A percentile compares a stretch with the other conserved stretches of the same genome.
Evolutionary conservation across 2,113 vertebrate genomes (phyloP).

Genomic region (Acinonyx jubatus): DNA sequence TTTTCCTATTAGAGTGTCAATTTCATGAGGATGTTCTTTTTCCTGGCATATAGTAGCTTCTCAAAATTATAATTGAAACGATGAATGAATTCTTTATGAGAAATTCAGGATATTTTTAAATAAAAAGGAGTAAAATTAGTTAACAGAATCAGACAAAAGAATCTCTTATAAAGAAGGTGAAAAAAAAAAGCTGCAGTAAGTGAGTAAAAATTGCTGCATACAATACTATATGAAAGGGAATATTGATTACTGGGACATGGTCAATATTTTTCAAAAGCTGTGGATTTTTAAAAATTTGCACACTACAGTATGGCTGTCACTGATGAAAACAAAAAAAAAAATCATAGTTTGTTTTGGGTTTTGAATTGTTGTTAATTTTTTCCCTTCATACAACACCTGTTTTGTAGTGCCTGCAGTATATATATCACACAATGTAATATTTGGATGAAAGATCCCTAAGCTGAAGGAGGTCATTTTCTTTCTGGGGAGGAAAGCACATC

Average conservation of each 20-base stretch:
- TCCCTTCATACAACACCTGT: not conserved
- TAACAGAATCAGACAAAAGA: not conserved
- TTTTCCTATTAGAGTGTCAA: not conserved
- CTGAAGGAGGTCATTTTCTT: not conserved
- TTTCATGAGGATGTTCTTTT: not conserved
- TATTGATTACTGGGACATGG: not conserved
- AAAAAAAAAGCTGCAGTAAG: not conserved
- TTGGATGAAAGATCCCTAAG: not conserved
- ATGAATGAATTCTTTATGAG: not conserved
- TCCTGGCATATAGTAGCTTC: not conserved
- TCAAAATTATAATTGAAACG: not conserved
- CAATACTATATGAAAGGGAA: not conserved
- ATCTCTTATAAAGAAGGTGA: not conserved
- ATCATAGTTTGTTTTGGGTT: not conserved
- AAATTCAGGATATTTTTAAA: conserved; percentile 37
- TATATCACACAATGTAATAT: not conserved
- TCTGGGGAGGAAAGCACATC: not conserved
- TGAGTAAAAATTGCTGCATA: not conserved
- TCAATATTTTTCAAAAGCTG: not conserved
- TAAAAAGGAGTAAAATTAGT: not conserved
- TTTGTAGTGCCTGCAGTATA: not conserved
- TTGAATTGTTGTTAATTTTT: not conserved
- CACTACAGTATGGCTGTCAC: not conserved
- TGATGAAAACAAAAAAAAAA: not conserved
- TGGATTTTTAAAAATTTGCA: not conserved